Conservation (phyloP, 1,140 invertebrate species). For the Drosophila hydei region DNA sequence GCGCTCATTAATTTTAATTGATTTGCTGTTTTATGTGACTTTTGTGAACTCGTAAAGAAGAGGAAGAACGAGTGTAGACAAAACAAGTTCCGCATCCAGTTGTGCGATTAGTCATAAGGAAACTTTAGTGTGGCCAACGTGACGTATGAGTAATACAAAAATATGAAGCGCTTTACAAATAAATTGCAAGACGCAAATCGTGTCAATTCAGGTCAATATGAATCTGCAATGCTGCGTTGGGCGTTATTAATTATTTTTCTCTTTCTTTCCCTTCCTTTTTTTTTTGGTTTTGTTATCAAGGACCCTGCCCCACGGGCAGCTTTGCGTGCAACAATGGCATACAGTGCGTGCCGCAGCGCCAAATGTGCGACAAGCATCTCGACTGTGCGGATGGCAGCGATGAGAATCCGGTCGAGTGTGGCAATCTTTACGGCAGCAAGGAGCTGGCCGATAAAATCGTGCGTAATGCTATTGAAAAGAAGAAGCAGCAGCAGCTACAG, state of each 20-base stretch:
- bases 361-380: constrained; percentile 87
- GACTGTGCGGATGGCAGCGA: constrained; percentile 90
- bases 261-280: background rate
- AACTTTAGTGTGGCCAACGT: constrained; percentile 7
- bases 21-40: constrained; percentile 37
- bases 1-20: constrained; percentile 73
- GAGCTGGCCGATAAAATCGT: constrained; percentile 76
- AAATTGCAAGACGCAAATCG: constrained; percentile 24
- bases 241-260: constrained; percentile 37
- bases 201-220: constrained; percentile 29
- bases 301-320: constrained; percentile 87
- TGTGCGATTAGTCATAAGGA: constrained; percentile 55
- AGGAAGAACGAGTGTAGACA: background rate
- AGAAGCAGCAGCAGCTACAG: constrained; percentile 44
- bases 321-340: constrained; percentile 88
- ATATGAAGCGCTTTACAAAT: constrained; percentile 22
- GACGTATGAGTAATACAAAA: constrained; percentile 27
- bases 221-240: constrained; percentile 1
- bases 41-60: constrained; percentile 8
- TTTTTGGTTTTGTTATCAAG: constrained; percentile 45
- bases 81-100: constrained; percentile 23
- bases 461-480: constrained; percentile 72
- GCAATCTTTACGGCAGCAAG: constrained; percentile 79
- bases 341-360: constrained; percentile 88
- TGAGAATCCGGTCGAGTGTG: constrained; percentile 84